Evolutionary conservation across 2,797 vertebrate species (phyloP).

Genomic region (Hozukius guyotensis): DNA sequence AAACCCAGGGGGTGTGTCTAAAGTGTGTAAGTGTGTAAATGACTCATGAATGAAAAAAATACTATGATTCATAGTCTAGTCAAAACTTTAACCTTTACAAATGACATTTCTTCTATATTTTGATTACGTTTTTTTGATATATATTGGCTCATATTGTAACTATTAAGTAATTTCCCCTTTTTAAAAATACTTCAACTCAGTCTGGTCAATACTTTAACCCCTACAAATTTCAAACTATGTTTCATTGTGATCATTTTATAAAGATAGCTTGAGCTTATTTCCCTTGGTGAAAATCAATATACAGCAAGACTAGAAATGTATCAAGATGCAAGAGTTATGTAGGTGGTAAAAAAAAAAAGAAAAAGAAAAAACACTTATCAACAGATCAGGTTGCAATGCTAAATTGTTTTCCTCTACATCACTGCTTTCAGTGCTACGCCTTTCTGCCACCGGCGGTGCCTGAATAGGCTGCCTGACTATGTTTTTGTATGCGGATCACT

Average conservation of each 20-base stretch:
- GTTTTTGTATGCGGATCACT: background rate
- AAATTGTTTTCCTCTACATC: background rate
- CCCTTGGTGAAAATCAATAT: too few relatives aligned
- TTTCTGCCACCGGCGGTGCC: background rate
- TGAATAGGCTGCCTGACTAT: too few relatives aligned
- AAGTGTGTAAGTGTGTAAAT: background rate
- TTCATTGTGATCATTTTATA: background rate
- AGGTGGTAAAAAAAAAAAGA: too few relatives aligned
- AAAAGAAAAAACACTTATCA: background rate
- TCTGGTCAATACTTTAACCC: background rate
- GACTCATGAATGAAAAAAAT: background rate
- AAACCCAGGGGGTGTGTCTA: conserved; percentile 12
- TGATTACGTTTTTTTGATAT: background rate
- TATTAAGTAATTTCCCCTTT: background rate
- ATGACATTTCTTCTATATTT: background rate
- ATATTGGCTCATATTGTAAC: background rate
- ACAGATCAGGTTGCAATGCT: background rate
- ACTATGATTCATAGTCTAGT: background rate
- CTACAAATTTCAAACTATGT: background rate
- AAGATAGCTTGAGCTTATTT: background rate
- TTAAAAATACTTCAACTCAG: background rate
- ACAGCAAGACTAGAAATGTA: too few relatives aligned
- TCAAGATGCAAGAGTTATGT: too few relatives aligned
- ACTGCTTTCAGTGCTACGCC: background rate
- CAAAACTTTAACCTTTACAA: background rate